phyloP scores from a whole-genome alignment of 23 tunicate genomes.

The Ciona savignyi region DNA sequence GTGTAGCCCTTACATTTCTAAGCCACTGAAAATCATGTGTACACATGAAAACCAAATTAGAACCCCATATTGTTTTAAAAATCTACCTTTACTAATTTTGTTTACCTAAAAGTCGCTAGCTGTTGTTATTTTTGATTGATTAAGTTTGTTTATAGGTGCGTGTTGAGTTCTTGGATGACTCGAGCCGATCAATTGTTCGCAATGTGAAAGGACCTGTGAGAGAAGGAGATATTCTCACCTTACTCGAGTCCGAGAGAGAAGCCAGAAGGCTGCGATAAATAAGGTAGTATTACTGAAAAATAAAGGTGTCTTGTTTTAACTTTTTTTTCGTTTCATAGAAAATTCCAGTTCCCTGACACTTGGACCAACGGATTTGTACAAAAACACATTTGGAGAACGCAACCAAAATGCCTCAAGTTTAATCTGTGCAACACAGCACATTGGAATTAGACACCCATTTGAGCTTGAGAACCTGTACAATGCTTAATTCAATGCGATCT shows the following conservation, averaged over 20 bases:
- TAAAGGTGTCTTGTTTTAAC: no score
- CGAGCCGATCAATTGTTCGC: conserved; percentile 93
- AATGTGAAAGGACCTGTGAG: conserved; percentile 99
- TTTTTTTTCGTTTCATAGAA: not conserved
- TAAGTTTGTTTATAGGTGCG: no score
- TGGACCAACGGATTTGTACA: not conserved
- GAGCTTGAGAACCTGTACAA: conserved; percentile 14
- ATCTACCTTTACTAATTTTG: no score
- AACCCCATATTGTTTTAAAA: no score
- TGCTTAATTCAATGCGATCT: not conserved
- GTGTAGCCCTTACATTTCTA: no score
- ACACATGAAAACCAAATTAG: no score
- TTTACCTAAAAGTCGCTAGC: no score
- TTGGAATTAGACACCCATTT: conserved; percentile 6
- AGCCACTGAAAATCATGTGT: no score
- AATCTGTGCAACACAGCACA: not conserved
- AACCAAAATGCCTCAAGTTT: conserved; percentile 9
- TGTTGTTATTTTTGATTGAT: no score
- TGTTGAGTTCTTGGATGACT: conserved; percentile 96
- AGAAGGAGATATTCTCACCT: conserved; percentile 97
- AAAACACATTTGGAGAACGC: not conserved
- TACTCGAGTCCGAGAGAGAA: conserved; percentile 99
- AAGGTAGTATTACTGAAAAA: not conserved
- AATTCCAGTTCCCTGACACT: conserved; percentile 15
- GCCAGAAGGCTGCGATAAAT: conserved; percentile 97